phyloP scores from a whole-genome alignment of 2,113 vertebrate genomes.

The Dendropsophus ebraccatus region DNA sequence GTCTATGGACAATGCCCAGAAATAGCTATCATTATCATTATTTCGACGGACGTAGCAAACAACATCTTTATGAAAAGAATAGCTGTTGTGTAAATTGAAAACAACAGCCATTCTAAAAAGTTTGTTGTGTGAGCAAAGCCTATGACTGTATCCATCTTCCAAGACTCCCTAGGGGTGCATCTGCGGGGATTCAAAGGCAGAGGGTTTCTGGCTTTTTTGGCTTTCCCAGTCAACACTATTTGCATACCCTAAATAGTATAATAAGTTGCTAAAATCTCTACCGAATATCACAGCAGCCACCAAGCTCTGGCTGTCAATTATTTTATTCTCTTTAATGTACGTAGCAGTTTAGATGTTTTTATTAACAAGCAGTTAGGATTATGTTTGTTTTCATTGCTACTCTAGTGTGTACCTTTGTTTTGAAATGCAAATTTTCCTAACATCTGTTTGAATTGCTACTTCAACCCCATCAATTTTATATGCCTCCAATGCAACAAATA shows the following conservation, averaged over 20 bases:
- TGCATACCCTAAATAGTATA: slow-evolving; percentile 12
- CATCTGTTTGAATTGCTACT: slow-evolving; percentile 73
- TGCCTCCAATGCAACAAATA: slow-evolving; percentile 70
- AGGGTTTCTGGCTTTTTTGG: too few species aligned
- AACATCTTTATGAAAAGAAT: too few species aligned
- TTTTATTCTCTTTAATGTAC: slow-evolving; percentile 37
- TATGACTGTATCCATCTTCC: too few species aligned
- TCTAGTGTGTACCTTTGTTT: slow-evolving; percentile 67
- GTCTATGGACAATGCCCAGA: too few species aligned
- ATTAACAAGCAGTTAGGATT: slow-evolving; percentile 58
- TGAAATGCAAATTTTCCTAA: slow-evolving; percentile 76
- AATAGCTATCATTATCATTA: too few species aligned
- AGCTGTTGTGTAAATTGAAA: too few species aligned
- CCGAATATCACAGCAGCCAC: slow-evolving; percentile 42
- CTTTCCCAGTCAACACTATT: too few species aligned
- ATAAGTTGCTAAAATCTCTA: slow-evolving; percentile 2
- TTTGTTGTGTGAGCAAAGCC: too few species aligned
- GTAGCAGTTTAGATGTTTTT: slow-evolving; percentile 49
- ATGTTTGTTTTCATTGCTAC: slow-evolving; percentile 70
- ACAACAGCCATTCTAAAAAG: too few species aligned
- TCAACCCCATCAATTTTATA: slow-evolving; percentile 74
- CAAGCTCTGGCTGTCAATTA: slow-evolving; percentile 24
- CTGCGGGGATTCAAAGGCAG: too few species aligned
- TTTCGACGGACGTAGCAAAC: too few species aligned
- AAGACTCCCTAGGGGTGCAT: too few species aligned